Base-by-base conservation (phyloP, 2,888 invertebrate species). In the Stratiomys singularior region DNA sequence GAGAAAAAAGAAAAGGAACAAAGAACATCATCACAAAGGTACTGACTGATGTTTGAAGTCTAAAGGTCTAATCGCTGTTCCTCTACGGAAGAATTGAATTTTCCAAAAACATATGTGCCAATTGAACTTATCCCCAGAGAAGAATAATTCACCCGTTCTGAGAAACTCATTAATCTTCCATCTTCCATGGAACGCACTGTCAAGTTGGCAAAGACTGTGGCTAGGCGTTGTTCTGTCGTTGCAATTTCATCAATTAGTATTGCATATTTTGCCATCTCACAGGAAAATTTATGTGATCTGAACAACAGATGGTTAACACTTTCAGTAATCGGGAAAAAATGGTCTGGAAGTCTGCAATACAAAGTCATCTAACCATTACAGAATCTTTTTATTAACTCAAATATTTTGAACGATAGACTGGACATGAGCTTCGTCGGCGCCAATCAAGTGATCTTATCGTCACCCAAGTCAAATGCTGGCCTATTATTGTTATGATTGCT, bases 241-340 rank as follows among this genome's bases (percentile, higher is more conserved):
- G 52, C 58, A 60, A 25, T 60, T 60, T n/a, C n/a, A 27, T 30
- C 64, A 28, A 64, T 64, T 30, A 64, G 25, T 30, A 30, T 64
- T 64, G 64, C 64, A 27, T 30, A 64, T 30, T 64, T 30, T 30
- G 64, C 60, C 25, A 23, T 25, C 11, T 30, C 28, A 7, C 64
- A 27, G n/a, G 23, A 11, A 25, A n/a, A 27, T n/a, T 30, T 30
- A 28, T 28, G 21, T 21, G 18, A 15, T 25, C 64, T 15, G 7
- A 15, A 27, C 5, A 64, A 64, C 64, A 64, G 64, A 64, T 64
- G 64, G 64, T 64, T 64, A 23, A 64, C 64, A 64, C 30, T 64
- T 23, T 18, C 21, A 60, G 11, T 1, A 7, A 37, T 37, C 23
- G 7, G 11, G n/a, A 60, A 60, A 60, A 60, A 60, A 13, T 60